A percentile compares a stretch with the other conserved stretches of the same genome.
These are phyloP conservation scores for Solen grandis DNA, from an alignment of 1,140 invertebrate genomes.

Conservation along the genomic window DNA sequence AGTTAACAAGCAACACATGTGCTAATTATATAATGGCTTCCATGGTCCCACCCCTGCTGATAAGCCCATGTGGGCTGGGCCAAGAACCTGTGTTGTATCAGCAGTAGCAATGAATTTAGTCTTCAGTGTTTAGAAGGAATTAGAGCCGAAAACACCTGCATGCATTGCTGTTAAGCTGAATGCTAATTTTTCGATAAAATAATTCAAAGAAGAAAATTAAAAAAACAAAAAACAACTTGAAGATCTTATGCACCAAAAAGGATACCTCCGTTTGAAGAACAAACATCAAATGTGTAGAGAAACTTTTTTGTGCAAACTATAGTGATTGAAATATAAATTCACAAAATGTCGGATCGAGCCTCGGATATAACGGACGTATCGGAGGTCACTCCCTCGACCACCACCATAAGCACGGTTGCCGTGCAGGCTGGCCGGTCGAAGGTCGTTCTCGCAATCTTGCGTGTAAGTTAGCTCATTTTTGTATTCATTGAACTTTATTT, in stretches of 20 bases:
- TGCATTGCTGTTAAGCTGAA: slow-evolving; percentile 56
- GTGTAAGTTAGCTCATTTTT: slow-evolving; percentile 92
- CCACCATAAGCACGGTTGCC: slow-evolving; percentile 95
- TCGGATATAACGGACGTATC: slow-evolving; percentile 74
- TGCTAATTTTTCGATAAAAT: slow-evolving; percentile 42
- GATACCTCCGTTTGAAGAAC: slow-evolving; percentile 49
- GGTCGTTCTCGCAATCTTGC: slow-evolving; percentile 93
- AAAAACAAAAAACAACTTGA: slow-evolving; percentile 18
- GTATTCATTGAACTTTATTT: too few relatives aligned
- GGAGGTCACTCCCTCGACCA: slow-evolving; percentile 82
- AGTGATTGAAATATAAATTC: slow-evolving; percentile 28
- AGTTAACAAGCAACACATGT: too few relatives aligned
- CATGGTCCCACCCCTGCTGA: neutral
- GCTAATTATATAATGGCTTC: neutral
- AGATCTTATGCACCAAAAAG: slow-evolving; percentile 49
- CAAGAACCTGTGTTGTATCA: slow-evolving; percentile 18
- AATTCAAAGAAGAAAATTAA: too few relatives aligned
- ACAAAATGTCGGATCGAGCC: slow-evolving; percentile 71
- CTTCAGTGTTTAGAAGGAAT: slow-evolving; percentile 31
- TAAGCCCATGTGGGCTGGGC: slow-evolving; percentile 14
- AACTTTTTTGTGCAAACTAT: slow-evolving; percentile 53
- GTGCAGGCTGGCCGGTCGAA: slow-evolving; percentile 92
- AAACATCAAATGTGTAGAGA: slow-evolving; percentile 40
- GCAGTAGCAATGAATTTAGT: neutral
- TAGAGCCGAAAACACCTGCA: slow-evolving; percentile 55